These are phyloP conservation scores for Drosophila murphyi DNA, from an alignment of 1,140 invertebrate genomes.

Conservation along the genomic window DNA sequence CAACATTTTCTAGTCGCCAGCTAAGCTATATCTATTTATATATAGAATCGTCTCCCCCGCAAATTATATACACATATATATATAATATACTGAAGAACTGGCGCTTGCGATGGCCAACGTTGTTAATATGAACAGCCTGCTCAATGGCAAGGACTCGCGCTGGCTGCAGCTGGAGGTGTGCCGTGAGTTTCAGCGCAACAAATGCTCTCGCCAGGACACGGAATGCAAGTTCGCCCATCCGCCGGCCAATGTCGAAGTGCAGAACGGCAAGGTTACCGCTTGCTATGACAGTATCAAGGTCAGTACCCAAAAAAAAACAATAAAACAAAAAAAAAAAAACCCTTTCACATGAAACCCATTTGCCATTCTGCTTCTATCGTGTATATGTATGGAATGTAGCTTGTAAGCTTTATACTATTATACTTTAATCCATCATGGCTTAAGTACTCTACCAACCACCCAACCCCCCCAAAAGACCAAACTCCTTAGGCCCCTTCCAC, in stretches of 20 bases:
- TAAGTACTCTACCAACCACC: slow-evolving; percentile 20
- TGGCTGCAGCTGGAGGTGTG: slow-evolving; percentile 99
- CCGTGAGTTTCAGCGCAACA: slow-evolving; percentile 99
- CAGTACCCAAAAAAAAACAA: slow-evolving; percentile 84
- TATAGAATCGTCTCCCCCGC: slow-evolving; percentile 40
- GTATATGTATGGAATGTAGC: slow-evolving; percentile 67
- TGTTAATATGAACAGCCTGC: slow-evolving; percentile 98
- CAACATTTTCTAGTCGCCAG: slow-evolving; percentile 68
- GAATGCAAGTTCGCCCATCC: slow-evolving; percentile 99
- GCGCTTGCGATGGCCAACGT: slow-evolving; percentile 91
- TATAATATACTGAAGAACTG: slow-evolving; percentile 39
- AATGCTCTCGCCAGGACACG: slow-evolving; percentile 98
- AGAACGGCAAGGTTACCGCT: slow-evolving; percentile 99
- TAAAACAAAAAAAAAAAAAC: background rate
- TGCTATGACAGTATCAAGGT: slow-evolving; percentile 99
- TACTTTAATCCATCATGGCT: slow-evolving; percentile 40
- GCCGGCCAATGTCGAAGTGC: slow-evolving; percentile 99
- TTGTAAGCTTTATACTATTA: slow-evolving; percentile 64
- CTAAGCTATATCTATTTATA: slow-evolving; percentile 50
- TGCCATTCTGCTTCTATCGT: slow-evolving; percentile 58
- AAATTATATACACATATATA: slow-evolving; percentile 32
- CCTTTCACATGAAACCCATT: slow-evolving; percentile 10
- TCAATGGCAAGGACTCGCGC: slow-evolving; percentile 99
- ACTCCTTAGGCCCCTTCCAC: background rate
- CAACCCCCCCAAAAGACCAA: background rate